phyloP scores from a whole-genome alignment of 2,113 vertebrate species.

The Tetrax tetrax region DNA sequence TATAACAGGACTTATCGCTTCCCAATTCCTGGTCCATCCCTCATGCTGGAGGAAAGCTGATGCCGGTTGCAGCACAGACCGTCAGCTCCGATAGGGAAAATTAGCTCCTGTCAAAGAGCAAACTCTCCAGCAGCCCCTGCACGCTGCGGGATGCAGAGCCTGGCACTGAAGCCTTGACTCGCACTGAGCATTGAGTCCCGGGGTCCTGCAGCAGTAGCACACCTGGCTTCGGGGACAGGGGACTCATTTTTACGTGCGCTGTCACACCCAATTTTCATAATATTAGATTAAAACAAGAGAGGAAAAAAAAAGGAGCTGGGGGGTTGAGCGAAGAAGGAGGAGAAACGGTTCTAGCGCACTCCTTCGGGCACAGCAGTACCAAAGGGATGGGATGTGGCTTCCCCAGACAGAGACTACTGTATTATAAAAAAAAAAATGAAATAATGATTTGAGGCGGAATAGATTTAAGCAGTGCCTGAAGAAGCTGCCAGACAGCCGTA shows the following conservation, averaged over 20 bases:
- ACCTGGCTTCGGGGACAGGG: background rate
- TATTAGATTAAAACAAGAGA: background rate
- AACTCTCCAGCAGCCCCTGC: background rate
- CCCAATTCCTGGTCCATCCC: background rate
- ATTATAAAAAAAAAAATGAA: background rate
- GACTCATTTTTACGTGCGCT: background rate
- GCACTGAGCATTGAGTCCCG: background rate
- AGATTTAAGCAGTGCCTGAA: background rate
- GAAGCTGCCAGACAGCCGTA: background rate
- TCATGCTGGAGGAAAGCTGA: background rate
- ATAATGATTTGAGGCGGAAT: background rate
- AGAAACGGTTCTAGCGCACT: background rate
- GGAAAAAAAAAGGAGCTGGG: background rate
- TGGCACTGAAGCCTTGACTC: background rate
- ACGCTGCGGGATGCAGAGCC: background rate
- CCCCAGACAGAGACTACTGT: background rate
- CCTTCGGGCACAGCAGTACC: background rate
- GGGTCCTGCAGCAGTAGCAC: background rate
- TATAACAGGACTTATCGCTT: background rate
- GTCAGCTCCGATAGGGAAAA: slow-evolving; percentile 37
- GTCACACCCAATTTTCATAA: slow-evolving; percentile 7
- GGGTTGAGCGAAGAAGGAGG: background rate
- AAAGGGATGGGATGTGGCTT: background rate
- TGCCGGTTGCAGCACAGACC: accelerated
- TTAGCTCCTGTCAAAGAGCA: background rate